Conservation (phyloP, 1,140 invertebrate genomes). For the Brevipalpus yothersi region DNA sequence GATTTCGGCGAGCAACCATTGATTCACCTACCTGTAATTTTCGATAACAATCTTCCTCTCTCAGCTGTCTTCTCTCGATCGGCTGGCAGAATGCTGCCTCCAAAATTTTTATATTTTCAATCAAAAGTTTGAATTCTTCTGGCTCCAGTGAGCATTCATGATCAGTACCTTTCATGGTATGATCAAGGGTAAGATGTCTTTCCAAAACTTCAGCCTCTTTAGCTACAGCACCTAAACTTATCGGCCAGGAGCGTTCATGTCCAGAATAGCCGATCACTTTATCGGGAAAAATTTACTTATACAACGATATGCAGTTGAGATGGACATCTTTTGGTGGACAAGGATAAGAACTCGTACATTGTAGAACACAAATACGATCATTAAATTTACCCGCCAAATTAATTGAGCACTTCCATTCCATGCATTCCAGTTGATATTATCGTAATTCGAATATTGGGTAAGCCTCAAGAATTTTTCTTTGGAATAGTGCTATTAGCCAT, state of each 20-base stretch:
- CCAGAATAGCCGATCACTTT: constrained; percentile 50
- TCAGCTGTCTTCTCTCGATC: constrained; percentile 27
- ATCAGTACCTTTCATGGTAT: constrained; percentile 44
- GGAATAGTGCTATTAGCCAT: too few relatives aligned
- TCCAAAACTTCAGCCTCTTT: constrained; percentile 48
- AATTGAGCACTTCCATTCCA: constrained; percentile 31
- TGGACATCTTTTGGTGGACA: constrained; percentile 36
- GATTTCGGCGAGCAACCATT: constrained; percentile 31
- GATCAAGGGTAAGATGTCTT: constrained; percentile 48
- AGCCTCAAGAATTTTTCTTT: too few relatives aligned
- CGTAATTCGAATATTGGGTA: too few relatives aligned
- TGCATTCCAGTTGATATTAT: constrained; percentile 58
- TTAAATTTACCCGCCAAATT: constrained; percentile 28
- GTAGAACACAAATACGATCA: constrained; percentile 35
- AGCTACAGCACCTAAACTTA: constrained; percentile 35
- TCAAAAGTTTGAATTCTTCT: constrained; percentile 26
- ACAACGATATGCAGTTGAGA: constrained; percentile 32
- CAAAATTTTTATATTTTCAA: constrained; percentile 22
- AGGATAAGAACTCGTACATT: constrained; percentile 52
- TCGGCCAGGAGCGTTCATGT: constrained; percentile 38
- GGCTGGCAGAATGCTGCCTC: constrained; percentile 33
- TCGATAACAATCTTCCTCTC: too few relatives aligned
- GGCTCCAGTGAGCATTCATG: constrained; percentile 43
- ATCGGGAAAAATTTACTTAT: constrained; percentile 33
- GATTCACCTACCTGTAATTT: constrained; percentile 54